Conservation (phyloP, 2,797 vertebrate genomes). For the Diglossa cyanea region DNA sequence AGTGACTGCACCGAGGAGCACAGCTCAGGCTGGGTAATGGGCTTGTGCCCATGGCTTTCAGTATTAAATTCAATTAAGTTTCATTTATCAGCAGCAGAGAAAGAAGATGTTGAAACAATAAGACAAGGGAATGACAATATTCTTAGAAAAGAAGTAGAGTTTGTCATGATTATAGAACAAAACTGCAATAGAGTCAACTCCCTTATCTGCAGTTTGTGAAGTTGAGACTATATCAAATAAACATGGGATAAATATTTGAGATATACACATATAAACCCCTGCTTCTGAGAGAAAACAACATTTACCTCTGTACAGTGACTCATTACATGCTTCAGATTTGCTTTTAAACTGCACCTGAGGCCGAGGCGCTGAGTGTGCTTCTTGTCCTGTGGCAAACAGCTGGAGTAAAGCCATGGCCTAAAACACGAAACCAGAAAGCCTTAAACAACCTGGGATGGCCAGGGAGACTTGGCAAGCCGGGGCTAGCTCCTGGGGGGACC, state of each 20-base stretch:
- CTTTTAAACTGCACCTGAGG: neutral
- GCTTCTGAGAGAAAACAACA: neutral
- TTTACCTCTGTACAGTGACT: neutral
- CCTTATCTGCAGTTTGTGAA: neutral
- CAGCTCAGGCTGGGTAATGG: neutral
- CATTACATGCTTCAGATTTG: neutral
- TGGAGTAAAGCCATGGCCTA: neutral
- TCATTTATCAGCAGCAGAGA: neutral
- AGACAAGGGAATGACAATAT: neutral
- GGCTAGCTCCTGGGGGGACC: neutral
- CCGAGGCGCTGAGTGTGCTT: neutral
- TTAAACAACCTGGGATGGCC: rapidly evolving
- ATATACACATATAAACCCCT: rapidly evolving
- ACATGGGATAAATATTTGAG: neutral
- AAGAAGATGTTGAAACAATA: neutral
- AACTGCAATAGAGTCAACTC: neutral
- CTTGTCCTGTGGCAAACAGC: neutral
- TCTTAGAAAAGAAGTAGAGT: neutral
- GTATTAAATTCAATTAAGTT: constrained; percentile 5
- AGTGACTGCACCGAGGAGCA: neutral
- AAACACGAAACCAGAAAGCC: rapidly evolving
- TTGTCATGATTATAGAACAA: constrained; percentile 5
- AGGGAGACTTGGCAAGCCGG: neutral
- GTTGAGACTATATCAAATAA: neutral
- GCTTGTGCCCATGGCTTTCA: neutral